Percentiles rank a stretch among this genome's conserved stretches.
phyloP scores from a whole-genome alignment of 2,797 vertebrate genomes.

The Sus cebifrons region DNA sequence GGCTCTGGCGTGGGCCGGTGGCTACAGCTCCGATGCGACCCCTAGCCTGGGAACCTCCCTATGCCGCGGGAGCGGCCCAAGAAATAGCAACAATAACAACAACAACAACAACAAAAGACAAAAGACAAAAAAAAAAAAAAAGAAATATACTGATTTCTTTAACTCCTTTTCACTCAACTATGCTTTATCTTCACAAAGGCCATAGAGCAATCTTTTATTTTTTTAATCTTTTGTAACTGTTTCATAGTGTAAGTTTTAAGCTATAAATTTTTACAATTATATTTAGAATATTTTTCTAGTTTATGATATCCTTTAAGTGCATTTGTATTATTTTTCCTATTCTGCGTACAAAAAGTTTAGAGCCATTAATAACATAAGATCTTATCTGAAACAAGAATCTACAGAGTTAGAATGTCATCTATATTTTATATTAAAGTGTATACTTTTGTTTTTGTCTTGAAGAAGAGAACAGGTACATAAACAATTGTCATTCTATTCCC shows the following conservation, averaged over 20 bases:
- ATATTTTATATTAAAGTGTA: background rate
- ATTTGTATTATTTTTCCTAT: slow-evolving; percentile 60
- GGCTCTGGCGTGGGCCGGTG: no score
- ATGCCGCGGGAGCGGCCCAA: no score
- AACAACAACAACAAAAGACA: no score
- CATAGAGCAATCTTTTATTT: background rate
- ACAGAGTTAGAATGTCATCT: background rate
- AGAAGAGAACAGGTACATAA: slow-evolving; percentile 37
- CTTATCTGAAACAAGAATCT: slow-evolving; percentile 37
- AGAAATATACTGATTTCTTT: slow-evolving; percentile 23
- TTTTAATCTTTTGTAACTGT: background rate
- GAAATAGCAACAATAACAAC: no score
- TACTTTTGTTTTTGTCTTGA: background rate
- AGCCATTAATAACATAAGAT: slow-evolving; percentile 9
- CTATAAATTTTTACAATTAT: slow-evolving; percentile 49
- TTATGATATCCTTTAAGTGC: slow-evolving; percentile 12
- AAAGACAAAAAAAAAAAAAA: no score
- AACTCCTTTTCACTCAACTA: slow-evolving; percentile 44
- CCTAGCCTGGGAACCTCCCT: no score
- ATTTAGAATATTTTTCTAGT: slow-evolving; percentile 66
- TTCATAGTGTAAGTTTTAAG: slow-evolving; percentile 40
- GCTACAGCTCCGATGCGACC: no score
- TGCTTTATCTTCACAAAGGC: background rate
- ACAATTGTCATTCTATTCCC: slow-evolving; percentile 4
- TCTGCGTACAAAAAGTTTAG: background rate